A percentile compares a stretch with the other conserved stretches of the same genome.
Conservation (phyloP, 2,888 invertebrate genomes). For the Pilophorus perplexus region DNA sequence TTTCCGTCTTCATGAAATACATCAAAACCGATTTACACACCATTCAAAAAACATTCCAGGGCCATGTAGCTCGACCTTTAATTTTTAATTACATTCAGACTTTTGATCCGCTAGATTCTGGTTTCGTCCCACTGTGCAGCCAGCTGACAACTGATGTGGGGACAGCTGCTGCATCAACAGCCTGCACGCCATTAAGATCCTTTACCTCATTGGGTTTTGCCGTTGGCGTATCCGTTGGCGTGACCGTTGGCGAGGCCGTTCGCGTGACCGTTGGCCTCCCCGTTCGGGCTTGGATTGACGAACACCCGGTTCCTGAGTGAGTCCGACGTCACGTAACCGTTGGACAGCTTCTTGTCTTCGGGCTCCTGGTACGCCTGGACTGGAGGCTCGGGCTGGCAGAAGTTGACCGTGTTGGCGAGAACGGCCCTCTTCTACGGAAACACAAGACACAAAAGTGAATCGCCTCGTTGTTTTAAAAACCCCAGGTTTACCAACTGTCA, state of each 20-base stretch:
- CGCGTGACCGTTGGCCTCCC: neutral
- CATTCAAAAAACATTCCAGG: too few relatives aligned
- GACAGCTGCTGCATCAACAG: too few relatives aligned
- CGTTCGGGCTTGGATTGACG: neutral
- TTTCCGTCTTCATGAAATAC: too few relatives aligned
- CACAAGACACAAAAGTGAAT: neutral
- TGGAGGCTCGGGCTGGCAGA: constrained; percentile 35
- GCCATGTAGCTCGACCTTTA: too few relatives aligned
- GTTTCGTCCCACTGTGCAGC: too few relatives aligned
- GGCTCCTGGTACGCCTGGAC: constrained; percentile 28
- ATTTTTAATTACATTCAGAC: too few relatives aligned
- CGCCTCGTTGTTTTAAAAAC: neutral
- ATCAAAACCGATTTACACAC: too few relatives aligned
- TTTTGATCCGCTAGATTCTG: too few relatives aligned
- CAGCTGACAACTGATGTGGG: too few relatives aligned
- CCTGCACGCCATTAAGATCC: too few relatives aligned
- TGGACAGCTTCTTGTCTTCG: constrained; percentile 14
- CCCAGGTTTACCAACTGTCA: neutral
- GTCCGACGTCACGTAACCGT: constrained; percentile 22
- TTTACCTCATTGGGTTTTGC: too few relatives aligned
- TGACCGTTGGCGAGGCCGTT: constrained; percentile 1
- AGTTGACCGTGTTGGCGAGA: neutral
- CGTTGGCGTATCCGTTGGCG: constrained; percentile 1
- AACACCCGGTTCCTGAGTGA: constrained; percentile 34
- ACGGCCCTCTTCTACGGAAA: constrained; percentile 5